A percentile compares a stretch with the other conserved stretches of the same genome.
phyloP scores from a whole-genome alignment of 2,888 invertebrate genomes.

The Altica lythri region DNA sequence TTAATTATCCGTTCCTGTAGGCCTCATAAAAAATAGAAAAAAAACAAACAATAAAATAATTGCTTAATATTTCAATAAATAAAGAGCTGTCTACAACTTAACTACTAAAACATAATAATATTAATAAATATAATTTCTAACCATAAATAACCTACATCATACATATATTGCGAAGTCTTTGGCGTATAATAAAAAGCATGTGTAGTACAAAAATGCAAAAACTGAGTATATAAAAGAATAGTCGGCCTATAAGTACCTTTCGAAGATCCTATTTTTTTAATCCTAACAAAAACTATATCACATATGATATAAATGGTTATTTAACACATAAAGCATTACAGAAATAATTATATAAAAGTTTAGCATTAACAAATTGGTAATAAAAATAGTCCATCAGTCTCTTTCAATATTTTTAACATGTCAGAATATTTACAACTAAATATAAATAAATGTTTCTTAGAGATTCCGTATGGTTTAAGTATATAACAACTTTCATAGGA shows the following conservation, averaged over 20 bases:
- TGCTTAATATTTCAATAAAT: constrained; percentile 1
- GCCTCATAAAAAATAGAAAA: constrained; percentile 4
- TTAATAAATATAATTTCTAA: neutral
- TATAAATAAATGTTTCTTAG: neutral
- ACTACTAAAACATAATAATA: neutral
- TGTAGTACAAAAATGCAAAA: constrained; percentile 36
- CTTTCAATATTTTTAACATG: neutral
- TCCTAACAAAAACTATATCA: constrained; percentile 49
- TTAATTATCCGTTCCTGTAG: constrained; percentile 1
- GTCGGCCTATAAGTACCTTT: constrained; percentile 36
- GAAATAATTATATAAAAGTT: constrained; percentile 50
- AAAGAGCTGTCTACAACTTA: constrained; percentile 1
- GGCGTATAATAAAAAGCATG: constrained; percentile 34
- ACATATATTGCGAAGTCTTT: constrained; percentile 25
- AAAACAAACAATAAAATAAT: constrained; percentile 1
- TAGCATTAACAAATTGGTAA: constrained; percentile 39
- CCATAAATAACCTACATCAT: constrained; percentile 4
- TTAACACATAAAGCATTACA: constrained; percentile 51
- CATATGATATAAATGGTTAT: constrained; percentile 50
- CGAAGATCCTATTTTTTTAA: constrained; percentile 30
- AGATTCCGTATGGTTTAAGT: neutral
- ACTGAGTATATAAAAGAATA: constrained; percentile 33
- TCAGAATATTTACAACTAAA: constrained; percentile 12
- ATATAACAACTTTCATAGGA: too few relatives aligned
- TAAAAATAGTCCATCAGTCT: constrained; percentile 5